Base-by-base conservation (phyloP, 2,797 vertebrate species). In the Allenopithecus nigroviridis region DNA sequence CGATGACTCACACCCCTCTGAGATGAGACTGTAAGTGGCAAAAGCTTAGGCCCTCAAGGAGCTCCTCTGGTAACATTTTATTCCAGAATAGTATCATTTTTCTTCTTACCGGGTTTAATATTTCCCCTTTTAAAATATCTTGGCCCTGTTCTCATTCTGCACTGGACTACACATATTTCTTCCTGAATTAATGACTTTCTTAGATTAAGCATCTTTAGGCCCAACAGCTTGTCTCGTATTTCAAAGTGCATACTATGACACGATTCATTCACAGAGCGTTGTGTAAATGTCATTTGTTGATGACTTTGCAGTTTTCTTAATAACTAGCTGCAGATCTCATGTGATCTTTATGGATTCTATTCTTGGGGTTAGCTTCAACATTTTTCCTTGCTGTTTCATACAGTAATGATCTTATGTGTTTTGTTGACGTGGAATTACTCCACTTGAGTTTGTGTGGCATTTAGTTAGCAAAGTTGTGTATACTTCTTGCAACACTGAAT, bases 11-110 rank as follows among this genome's bases (percentile, higher is more conserved):
- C 99, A 99, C 95, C 99, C 99, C 0, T 99, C 99, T 0, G 99
- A 99, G 99, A 99, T 99, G 97, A 99, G 99, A 97, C 99, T 99
- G 99, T 99, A 98, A 99, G 99, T 98, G 68, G 70, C 17, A 14
- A 78, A 85, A 96, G 88, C 93, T 76, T 11, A 89, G 36, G 86
- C 59, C 92, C 61, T 86, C 30, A 8, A 16, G n/a, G 84, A 84
- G 13, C 84, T 50, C 33, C 48, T 84, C 16, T 72, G n/a, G n/a
- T 85, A 75, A 36, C 48, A 64, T 36, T 74, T 83, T 87, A 61
- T 91, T 85, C 30, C n/a, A 93, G 21, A 95, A 61, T 85, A 76
- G 75, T 57, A 14, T 12, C 7, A 7, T 41, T 83, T 59, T 79
- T 86, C 21, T 87, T 84, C 50, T 64, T 33, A 79, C 19, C 70